Conservation (phyloP, 35 echinoderm and acorn worm species). For the Lytechinus pictus region DNA sequence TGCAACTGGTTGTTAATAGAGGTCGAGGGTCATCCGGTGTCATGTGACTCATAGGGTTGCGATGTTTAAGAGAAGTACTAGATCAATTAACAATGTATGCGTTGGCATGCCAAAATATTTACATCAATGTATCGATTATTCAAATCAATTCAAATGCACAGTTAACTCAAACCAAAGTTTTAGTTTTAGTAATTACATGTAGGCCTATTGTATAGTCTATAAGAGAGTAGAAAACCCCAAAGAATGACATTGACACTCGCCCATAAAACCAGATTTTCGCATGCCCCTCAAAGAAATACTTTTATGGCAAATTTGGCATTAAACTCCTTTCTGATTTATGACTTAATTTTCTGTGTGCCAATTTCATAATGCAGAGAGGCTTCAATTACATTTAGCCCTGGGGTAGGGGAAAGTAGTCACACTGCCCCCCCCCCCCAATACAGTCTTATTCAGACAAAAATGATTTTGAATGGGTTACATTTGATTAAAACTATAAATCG, state of each 20-base stretch:
- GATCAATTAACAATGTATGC: neutral
- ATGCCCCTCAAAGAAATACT: neutral
- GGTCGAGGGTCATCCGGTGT: neutral
- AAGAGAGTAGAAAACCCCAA: too few relatives aligned
- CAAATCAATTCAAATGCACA: too few relatives aligned
- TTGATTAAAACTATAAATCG: too few relatives aligned
- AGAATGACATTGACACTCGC: neutral
- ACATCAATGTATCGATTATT: too few relatives aligned
- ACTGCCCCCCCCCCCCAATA: too few relatives aligned
- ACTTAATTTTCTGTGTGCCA: slow-evolving; percentile 1
- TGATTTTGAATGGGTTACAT: too few relatives aligned
- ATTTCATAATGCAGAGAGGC: neutral
- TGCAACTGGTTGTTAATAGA: neutral
- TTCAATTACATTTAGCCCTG: neutral
- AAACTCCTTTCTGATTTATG: slow-evolving; percentile 12
- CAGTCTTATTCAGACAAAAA: too few relatives aligned
- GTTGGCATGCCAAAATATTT: neutral
- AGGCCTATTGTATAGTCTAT: too few relatives aligned
- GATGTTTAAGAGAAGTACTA: neutral
- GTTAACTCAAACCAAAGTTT: too few relatives aligned
- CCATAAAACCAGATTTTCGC: neutral
- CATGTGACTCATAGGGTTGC: neutral
- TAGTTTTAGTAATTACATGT: too few relatives aligned
- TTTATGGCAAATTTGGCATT: neutral
- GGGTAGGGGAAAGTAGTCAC: neutral